Evolutionary conservation across 2,888 invertebrate species (phyloP), one percentile per base, ranked within the genome.

Genomic region (Phymatocera aterrima): DNA sequence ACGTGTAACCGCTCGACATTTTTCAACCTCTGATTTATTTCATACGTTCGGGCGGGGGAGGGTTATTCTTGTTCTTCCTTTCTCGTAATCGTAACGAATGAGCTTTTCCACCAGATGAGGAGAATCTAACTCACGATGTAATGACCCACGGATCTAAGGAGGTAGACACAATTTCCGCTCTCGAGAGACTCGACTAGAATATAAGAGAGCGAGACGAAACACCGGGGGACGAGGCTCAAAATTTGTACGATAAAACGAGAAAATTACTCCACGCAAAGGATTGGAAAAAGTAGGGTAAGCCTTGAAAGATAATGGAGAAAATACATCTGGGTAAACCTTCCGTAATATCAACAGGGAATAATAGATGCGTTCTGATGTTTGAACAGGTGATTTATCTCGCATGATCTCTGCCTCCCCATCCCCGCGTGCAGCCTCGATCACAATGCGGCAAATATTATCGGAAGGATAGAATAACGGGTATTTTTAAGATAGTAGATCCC

Each of bases 371-470:
- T 34, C 18, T 34, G 10, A 4, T 72, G 72, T 72, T 72, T 72
- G 31, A 51, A 72, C 72, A 72, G 72, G 24, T 72, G 72, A 51
- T 51, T 51, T 51, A 31, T 18, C 51, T 48, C 72, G 3, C 34
- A 15, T 34, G 51, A 12, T 51, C 10, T 18, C n/a, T 34, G 10
- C 64, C 15, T 51, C 31, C 21, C 46, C 6, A 8, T n/a, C n/a
- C n/a, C n/a, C n/a, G n/a, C n/a, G n/a, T n/a, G n/a, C 18, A 43
- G 3, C 28, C 43, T 46, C 68, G 65, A 68, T 46, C 24, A 28
- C 24, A 43, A 2, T 43, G 5, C 21, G 21, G 46, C 46, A 68
- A 68, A 68, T 68, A 68, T 68, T 68, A 46, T 68, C 43, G 21
- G 18, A 46, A 15, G 5, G 65, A 65, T 65, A 43, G 46, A 24